phyloP scores from a whole-genome alignment of 2,797 vertebrate species.

The Xenopus petersii region DNA sequence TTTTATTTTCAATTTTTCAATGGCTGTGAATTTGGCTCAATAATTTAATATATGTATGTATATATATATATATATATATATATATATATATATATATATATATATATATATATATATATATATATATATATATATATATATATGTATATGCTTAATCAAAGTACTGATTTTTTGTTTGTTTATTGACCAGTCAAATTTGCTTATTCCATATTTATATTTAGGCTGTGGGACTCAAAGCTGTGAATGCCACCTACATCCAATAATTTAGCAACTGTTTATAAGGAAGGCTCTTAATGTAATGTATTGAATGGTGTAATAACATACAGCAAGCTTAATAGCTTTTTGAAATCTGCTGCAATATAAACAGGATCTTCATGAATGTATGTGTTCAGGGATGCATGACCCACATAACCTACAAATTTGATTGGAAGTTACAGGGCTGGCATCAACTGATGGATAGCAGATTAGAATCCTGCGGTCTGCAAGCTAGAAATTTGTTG shows the following conservation, averaged over 20 bases:
- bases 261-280: constrained; percentile 66
- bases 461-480: constrained; percentile 74
- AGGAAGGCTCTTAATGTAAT: constrained; percentile 57
- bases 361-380: constrained; percentile 63
- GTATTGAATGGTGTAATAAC: constrained; percentile 54
- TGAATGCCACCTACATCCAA: constrained; percentile 22
- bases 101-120: neutral
- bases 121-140: neutral
- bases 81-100: neutral
- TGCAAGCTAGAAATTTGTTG: constrained; percentile 69
- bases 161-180: no score
- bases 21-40: neutral
- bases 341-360: constrained; percentile 52
- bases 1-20: constrained; percentile 11
- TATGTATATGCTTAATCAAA: neutral
- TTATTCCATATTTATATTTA: no score
- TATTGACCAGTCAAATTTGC: no score
- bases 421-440: constrained; percentile 71
- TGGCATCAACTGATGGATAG: constrained; percentile 71
- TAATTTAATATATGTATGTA: neutral
- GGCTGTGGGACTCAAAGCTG: no score
- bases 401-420: constrained; percentile 75
- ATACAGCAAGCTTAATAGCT: constrained; percentile 36
- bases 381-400: constrained; percentile 67
- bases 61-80: no score